Evolutionary conservation across 2,888 invertebrate genomes (phyloP), one percentile per base, ranked within the genome.

Genomic region (Ctenicera cuprea): DNA sequence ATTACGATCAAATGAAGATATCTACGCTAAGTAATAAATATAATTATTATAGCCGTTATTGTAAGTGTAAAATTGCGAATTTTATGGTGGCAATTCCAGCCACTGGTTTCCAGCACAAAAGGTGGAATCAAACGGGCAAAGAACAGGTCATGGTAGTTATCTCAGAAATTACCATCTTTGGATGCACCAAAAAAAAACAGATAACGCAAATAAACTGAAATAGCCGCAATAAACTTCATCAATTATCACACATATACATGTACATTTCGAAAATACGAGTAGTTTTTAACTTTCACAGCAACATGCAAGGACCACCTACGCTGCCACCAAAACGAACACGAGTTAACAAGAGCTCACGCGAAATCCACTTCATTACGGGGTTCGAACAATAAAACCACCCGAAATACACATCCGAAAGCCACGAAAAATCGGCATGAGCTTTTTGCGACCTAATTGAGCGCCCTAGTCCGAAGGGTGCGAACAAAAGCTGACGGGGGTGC

Each of bases 381-480:
- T 43, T 57, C 54, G 66, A 77, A 77, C 77, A 77, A 78, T 77
- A 71, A 73, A 78, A 78, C 74, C 48, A 66, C 65, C 72, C 75
- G 71, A 77, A 79, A 71, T 68, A 74, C 64, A 66, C 76, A 67
- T 70, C 61, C 71, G 64, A 75, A 76, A 76, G 71, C 74, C 54
- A 37, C 69, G 63, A 74, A 77, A 77, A 69, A 66, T 69, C 57
- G 30, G 11, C 66, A 50, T 52, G 22, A 22, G n/a, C 41, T 62
- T 41, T 71, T 71, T 71, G 64, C 45, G 54, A 12, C 22, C 18
- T 43, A 63, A 43, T 64, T 48, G 41, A 41, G 22, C 26, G 38
- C 43, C 16, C 59, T 45, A 30, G 54, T 41, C 33, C 50, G 45
- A 66, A 66, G 43, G 71, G 73, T 59, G 63, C 62, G 52, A 38